Percentiles rank a stretch among this genome's conserved stretches.
Conservation (phyloP, 2,113 vertebrate genomes). For the Myiozetetes cayanensis region DNA sequence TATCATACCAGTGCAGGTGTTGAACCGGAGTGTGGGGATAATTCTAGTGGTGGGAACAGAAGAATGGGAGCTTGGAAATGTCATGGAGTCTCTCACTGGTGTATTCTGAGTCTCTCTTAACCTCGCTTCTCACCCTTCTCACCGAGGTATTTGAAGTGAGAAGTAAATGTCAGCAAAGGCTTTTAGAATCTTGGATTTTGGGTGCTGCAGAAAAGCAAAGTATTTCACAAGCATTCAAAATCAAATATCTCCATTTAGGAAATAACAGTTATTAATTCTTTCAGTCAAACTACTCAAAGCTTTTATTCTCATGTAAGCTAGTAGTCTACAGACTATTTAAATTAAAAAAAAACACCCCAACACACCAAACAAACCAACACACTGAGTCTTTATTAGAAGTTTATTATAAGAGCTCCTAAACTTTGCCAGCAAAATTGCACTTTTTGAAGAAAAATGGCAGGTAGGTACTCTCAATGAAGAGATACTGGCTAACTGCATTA, state of each 20-base stretch:
- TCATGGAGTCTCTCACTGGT: neutral
- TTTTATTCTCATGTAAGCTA: neutral
- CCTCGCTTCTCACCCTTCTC: conserved; percentile 2
- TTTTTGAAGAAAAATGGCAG: neutral
- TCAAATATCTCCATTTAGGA: neutral
- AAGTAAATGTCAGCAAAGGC: conserved; percentile 17
- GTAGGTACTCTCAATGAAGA: neutral
- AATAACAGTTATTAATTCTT: conserved; percentile 54
- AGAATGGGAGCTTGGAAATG: conserved; percentile 30
- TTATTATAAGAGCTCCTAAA: neutral
- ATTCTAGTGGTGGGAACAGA: neutral
- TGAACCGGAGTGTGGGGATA: neutral
- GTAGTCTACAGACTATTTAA: neutral
- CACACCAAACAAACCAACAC: neutral
- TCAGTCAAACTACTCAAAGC: neutral
- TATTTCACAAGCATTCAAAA: neutral
- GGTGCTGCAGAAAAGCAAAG: neutral
- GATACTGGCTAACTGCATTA: neutral
- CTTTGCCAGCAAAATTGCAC: neutral
- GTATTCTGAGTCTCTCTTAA: conserved; percentile 35
- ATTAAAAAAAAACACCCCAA: neutral
- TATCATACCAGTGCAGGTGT: conserved; percentile 17
- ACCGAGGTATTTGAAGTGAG: neutral
- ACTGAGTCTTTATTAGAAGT: neutral
- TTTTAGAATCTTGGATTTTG: conserved; percentile 12